Percentiles rank a stretch among this genome's conserved stretches.
These are phyloP conservation scores for Rhopalosiphum maidis DNA, from an alignment of 1,140 invertebrate species.

Conservation along the genomic window DNA sequence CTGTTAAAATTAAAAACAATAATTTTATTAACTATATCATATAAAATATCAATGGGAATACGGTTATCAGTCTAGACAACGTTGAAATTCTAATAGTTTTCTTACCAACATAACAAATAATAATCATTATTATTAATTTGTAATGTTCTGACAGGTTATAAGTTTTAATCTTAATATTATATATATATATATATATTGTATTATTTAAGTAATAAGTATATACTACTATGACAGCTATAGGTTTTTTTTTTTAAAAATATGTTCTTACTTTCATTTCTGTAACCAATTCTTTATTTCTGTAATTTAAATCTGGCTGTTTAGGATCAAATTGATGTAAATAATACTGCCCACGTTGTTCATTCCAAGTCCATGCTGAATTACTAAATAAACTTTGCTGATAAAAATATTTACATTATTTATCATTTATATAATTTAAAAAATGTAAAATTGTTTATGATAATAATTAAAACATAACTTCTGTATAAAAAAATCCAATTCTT, in stretches of 20 bases:
- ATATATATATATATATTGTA: too few species aligned
- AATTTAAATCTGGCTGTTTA: constrained; percentile 79
- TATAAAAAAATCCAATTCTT: neutral
- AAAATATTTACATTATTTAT: neutral
- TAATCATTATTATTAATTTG: too few species aligned
- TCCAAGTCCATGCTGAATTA: constrained; percentile 76
- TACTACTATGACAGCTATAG: neutral
- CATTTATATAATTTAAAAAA: neutral
- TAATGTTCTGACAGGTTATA: too few species aligned
- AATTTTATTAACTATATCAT: neutral
- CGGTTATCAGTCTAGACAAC: too few species aligned
- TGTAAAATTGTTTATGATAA: neutral
- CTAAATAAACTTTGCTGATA: constrained; percentile 61
- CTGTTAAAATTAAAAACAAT: neutral
- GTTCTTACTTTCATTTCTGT: constrained; percentile 69
- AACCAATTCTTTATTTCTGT: constrained; percentile 68
- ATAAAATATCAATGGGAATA: neutral
- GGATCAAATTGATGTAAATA: constrained; percentile 77
- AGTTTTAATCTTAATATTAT: too few species aligned
- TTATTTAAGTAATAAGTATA: neutral
- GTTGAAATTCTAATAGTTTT: too few species aligned
- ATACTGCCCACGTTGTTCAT: constrained; percentile 71
- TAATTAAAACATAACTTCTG: neutral
- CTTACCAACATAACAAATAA: too few species aligned
- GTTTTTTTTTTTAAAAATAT: neutral